Conservation (phyloP, 2,113 vertebrate genomes). For the Spermophilus dauricus region DNA sequence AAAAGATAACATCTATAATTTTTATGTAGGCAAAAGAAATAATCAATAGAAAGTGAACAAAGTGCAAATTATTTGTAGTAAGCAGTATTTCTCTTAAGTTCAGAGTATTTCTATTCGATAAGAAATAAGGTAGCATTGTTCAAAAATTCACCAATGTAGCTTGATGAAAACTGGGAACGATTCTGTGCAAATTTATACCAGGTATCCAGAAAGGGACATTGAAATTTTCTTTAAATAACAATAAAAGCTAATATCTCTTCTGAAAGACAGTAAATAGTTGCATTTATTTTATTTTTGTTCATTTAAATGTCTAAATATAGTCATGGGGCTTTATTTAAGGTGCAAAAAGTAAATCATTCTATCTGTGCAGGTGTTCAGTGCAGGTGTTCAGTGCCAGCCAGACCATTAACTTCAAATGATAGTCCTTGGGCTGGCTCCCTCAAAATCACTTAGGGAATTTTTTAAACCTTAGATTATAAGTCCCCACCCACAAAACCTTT, state of each 20-base stretch:
- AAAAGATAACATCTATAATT: neutral
- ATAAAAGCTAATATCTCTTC: neutral
- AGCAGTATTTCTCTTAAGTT: neutral
- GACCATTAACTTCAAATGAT: neutral
- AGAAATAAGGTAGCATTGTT: constrained; percentile 26
- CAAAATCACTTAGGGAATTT: neutral
- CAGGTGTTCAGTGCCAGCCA: neutral
- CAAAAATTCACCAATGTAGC: neutral
- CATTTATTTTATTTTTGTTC: neutral
- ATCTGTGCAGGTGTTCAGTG: neutral
- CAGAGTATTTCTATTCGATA: neutral
- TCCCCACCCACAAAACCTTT: neutral
- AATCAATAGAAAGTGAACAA: neutral
- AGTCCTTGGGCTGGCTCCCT: neutral
- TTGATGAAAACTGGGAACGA: too few relatives aligned
- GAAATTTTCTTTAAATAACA: neutral
- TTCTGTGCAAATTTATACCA: too few relatives aligned
- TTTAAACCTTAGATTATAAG: neutral
- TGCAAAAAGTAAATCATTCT: neutral
- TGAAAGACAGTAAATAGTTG: neutral
- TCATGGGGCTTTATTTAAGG: neutral
- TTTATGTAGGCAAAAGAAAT: neutral
- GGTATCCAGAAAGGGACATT: neutral
- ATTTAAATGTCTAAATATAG: neutral
- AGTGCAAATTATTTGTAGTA: neutral